Evolutionary conservation across 2,888 invertebrate species (phyloP).

Genomic region (Melangyna quadrimaculata): DNA sequence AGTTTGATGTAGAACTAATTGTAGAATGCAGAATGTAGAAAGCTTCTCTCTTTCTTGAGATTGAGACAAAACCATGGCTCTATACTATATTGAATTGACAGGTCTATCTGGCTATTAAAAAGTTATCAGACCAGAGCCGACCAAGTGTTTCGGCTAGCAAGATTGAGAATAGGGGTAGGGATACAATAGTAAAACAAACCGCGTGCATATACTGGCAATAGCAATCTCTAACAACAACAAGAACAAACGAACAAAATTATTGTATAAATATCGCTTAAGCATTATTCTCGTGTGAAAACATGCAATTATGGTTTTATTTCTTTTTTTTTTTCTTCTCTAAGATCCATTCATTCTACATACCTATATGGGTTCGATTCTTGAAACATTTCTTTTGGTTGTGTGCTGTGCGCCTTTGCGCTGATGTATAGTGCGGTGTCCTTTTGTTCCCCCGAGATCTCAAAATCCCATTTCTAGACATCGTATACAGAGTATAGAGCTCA

Average conservation of each 20-base stretch:
- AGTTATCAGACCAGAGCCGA: background rate
- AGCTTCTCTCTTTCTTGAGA: too few species aligned
- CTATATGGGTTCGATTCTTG: constrained; percentile 14
- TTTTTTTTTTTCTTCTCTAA: background rate
- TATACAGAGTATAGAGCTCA: background rate
- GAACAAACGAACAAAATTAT: constrained; percentile 63
- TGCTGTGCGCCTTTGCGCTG: background rate
- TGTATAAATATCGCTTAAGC: constrained; percentile 69
- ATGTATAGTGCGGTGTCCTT: constrained; percentile 14
- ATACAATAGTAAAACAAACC: constrained; percentile 56
- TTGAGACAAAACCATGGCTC: too few species aligned
- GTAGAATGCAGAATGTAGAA: too few species aligned
- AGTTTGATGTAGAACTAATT: too few species aligned
- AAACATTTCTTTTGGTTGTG: constrained; percentile 24
- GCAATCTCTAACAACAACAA: background rate
- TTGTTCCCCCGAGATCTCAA: constrained; percentile 4
- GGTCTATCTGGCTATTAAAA: too few species aligned
- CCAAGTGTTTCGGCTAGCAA: background rate
- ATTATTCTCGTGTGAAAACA: constrained; percentile 78
- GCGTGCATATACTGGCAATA: constrained; percentile 33
- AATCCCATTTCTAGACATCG: constrained; percentile 7
- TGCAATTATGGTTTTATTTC: constrained; percentile 78
- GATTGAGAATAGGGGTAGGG: background rate
- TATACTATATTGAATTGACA: too few species aligned
- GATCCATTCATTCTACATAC: constrained; percentile 29